A percentile compares a stretch with the other conserved stretches of the same genome.
These are phyloP conservation scores for Muscicapa comitata DNA, from an alignment of 2,797 vertebrate species.

Conservation along the genomic window DNA sequence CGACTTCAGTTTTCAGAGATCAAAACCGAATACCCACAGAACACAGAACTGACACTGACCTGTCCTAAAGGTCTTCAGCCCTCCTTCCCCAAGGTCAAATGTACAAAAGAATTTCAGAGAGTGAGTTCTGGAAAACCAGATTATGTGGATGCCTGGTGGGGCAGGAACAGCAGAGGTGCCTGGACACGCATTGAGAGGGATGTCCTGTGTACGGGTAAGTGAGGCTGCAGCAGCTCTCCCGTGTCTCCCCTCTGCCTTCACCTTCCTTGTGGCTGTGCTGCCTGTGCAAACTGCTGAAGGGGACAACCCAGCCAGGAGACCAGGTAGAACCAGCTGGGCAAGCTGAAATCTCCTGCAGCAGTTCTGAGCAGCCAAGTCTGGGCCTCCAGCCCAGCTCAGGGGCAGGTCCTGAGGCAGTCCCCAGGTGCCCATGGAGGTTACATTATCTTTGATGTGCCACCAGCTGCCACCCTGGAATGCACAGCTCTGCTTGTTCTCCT, in stretches of 20 bases:
- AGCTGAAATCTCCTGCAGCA: not conserved
- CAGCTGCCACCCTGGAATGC: not conserved
- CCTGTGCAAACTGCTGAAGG: not conserved
- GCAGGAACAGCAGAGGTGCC: not conserved
- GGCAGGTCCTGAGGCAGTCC: rapidly evolving
- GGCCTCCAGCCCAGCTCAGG: not conserved
- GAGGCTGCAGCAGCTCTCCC: not conserved
- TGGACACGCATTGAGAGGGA: rapidly evolving
- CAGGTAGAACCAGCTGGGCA: not conserved
- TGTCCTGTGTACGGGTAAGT: not conserved
- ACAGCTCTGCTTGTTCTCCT: not conserved
- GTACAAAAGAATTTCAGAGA: rapidly evolving
- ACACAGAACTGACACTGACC: not conserved
- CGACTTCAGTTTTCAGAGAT: not conserved
- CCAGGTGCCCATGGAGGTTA: rapidly evolving
- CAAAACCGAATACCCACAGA: rapidly evolving
- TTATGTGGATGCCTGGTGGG: not conserved
- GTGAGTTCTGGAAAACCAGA: rapidly evolving
- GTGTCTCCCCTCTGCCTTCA: not conserved
- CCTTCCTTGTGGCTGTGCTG: not conserved
- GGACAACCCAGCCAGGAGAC: not conserved
- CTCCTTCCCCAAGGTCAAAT: not conserved
- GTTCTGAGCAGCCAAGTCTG: not conserved
- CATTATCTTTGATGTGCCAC: not conserved
- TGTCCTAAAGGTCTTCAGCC: not conserved